Conservation (phyloP, 2,888 invertebrate species). For the Gryllus longicercus region DNA sequence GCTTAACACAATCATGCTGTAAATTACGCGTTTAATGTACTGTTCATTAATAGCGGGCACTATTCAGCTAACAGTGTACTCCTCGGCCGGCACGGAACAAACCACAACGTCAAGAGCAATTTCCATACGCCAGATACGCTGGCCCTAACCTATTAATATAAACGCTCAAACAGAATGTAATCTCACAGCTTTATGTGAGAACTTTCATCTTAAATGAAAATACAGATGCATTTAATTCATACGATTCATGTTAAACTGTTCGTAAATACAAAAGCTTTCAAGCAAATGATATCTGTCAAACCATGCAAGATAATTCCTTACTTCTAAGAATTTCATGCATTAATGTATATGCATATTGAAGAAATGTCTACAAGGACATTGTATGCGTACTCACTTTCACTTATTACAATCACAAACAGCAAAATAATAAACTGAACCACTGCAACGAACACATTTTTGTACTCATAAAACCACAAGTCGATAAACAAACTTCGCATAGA, state of each 20-base stretch:
- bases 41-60: too few species aligned
- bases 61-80: too few species aligned
- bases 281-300: not conserved
- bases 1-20: too few species aligned
- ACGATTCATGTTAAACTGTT: not conserved
- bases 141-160: not conserved
- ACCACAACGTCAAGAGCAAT: not conserved
- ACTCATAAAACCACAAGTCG: slow-evolving; percentile 31
- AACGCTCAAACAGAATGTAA: not conserved
- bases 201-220: not conserved
- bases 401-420: slow-evolving; percentile 18
- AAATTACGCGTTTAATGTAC: too few species aligned
- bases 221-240: not conserved
- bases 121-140: slow-evolving; percentile 8
- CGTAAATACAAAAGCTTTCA: not conserved
- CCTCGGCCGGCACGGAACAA: not conserved
- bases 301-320: not conserved
- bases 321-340: not conserved
- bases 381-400: not conserved
- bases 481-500: slow-evolving; percentile 31
- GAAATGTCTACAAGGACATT: not conserved
- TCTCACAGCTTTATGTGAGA: not conserved
- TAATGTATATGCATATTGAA: not conserved
- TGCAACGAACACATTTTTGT: slow-evolving; percentile 29
- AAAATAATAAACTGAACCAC: not conserved